Base-by-base conservation (phyloP, 2,797 vertebrate genomes). In the Propithecus deckenii region DNA sequence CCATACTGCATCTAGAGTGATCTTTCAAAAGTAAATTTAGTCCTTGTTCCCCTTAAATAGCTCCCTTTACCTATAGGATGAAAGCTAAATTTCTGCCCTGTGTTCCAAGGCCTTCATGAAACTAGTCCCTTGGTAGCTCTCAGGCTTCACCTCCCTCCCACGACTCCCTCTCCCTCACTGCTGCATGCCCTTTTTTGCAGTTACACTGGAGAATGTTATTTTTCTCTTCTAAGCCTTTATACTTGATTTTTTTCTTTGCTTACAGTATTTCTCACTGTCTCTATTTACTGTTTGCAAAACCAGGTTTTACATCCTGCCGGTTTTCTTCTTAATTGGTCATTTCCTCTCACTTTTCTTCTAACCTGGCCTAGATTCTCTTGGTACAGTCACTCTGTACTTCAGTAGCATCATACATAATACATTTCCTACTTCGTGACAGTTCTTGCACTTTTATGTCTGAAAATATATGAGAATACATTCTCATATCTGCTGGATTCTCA, bases 331-430 rank as follows among this genome's bases (percentile, higher is more conserved):
- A 43, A 52, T n/a, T 41, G 78, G 46, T 85, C 32, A 11, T 76
- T 91, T 93, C 57, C 15, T 88, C 72, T 85, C 84, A 48, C 10
- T 81, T 67, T 86, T 65, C 81, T 92, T 41, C 65, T 90, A 52
- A 71, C 59, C 79, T 85, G 76, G 30, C 76, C 38, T 55, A 10
- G 57, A n/a, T 80, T 85, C 38, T 86, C 85, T 65, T 41, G 28
- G 10, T 48, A 23, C 52, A 25, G 30, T 79, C 13, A 2, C 59
- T 71, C n/a, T 35, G 25, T 20, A 32, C 48, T 63, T 38, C 14
- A 23, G 25, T 35, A 35, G 93, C 41, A 12, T 41, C 79, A 25
- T 59, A 35, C 0, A 0, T 50, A 35, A 46, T 46, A 30, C 7
- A 22, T 78, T 86, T 92, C 48, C 55, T 74, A 25, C 63, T 69